phyloP scores from a whole-genome alignment of 2,888 invertebrate species.

The Cheilosia vulpina region DNA sequence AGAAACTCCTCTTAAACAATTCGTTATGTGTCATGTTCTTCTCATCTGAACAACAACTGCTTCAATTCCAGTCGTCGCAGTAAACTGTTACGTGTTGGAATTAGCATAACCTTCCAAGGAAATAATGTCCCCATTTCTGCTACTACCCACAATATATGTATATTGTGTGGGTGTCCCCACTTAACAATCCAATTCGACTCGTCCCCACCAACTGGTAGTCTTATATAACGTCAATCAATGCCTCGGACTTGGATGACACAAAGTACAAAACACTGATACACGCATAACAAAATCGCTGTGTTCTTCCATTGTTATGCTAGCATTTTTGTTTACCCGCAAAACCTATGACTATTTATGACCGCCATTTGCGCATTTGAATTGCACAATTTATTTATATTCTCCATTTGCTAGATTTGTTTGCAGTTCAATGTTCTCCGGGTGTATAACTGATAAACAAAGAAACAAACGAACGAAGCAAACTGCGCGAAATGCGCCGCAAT shows the following conservation, averaged over 20 bases:
- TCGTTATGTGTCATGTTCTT: too few relatives aligned
- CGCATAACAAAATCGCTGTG: slow-evolving; percentile 24
- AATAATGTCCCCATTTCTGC: too few relatives aligned
- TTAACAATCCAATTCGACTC: background rate
- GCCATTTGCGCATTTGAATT: slow-evolving; percentile 37
- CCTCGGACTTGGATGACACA: slow-evolving; percentile 27
- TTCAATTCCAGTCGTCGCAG: too few relatives aligned
- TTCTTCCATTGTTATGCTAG: background rate
- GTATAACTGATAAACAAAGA: slow-evolving; percentile 52
- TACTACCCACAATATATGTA: too few relatives aligned
- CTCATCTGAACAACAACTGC: too few relatives aligned
- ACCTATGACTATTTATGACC: slow-evolving; percentile 27
- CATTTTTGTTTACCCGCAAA: slow-evolving; percentile 1
- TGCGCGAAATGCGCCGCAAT: slow-evolving; percentile 47
- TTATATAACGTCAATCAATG: slow-evolving; percentile 5
- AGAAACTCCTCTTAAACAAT: too few relatives aligned
- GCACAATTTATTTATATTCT: slow-evolving; percentile 22
- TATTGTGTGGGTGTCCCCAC: background rate
- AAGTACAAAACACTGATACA: background rate
- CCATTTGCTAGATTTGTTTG: slow-evolving; percentile 17
- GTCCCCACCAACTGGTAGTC: background rate
- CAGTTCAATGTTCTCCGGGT: slow-evolving; percentile 45
- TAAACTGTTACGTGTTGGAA: too few relatives aligned
- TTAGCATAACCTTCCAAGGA: too few relatives aligned
- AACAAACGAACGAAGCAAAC: slow-evolving; percentile 8